Percentiles rank a stretch among this genome's conserved stretches.
Conservation (phyloP, 2,113 vertebrate species). For the Glareola pratincola region DNA sequence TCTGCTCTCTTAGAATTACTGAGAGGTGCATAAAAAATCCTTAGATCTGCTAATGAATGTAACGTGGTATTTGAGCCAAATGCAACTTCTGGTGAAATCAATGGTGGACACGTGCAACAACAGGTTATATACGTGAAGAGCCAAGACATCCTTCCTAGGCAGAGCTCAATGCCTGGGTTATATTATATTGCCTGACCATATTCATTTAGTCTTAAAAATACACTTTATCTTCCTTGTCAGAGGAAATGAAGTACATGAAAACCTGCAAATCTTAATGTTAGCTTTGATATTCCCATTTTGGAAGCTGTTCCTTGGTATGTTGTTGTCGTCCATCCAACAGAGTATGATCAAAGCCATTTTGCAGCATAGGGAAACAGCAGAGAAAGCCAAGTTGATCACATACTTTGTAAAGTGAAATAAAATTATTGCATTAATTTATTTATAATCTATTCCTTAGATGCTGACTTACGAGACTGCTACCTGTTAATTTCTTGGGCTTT, state of each 20-base stretch:
- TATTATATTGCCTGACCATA: background rate
- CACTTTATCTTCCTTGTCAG: background rate
- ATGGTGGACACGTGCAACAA: background rate
- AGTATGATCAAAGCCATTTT: background rate
- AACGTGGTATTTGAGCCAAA: background rate
- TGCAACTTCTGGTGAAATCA: background rate
- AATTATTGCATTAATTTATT: background rate
- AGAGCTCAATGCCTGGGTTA: background rate
- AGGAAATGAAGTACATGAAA: background rate
- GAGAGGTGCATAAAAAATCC: background rate
- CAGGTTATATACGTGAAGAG: background rate
- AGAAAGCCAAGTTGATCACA: background rate
- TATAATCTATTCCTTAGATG: background rate
- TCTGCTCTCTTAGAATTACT: background rate
- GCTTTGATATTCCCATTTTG: background rate
- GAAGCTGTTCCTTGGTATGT: background rate
- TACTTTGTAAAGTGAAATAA: background rate
- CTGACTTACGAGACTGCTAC: background rate
- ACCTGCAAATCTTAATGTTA: background rate
- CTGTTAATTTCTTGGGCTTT: background rate
- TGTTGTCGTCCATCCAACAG: background rate
- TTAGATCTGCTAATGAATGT: background rate
- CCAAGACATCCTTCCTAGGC: background rate
- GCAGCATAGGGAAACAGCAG: background rate
- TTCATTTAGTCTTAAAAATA: background rate